Base-by-base conservation (phyloP, 2,888 invertebrate species). In the Leucophora obtusa region DNA sequence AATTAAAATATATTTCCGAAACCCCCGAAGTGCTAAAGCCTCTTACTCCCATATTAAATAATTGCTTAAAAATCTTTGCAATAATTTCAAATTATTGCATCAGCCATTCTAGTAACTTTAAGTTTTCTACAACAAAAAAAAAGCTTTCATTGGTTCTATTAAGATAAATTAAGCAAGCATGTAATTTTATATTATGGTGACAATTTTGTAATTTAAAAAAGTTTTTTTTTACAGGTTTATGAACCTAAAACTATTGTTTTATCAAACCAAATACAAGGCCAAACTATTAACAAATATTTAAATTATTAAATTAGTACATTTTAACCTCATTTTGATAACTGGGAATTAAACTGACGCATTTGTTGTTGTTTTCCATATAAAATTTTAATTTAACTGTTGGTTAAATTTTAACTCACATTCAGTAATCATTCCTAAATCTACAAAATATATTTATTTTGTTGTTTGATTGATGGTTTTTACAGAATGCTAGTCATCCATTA, bases 21-120 rank as follows among this genome's bases (percentile, higher is more conserved):
- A 38, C 2, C 2, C 3, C 38, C 0, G 11, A 8, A 38, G 11
- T 38, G 11, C 14, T 38, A 38, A 38, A 8, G 11, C 11, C 38
- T 4, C 2, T 38, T 11, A 3, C 38, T 1, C 11, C 2, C 38
- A 38, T 38, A 38, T 38, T 11, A 28, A 28, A 28, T 6, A 6
- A 28, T 6, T 28, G 6, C 43, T 7, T n/a, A 47, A 14, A 47
- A 14, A 47, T 43, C 14, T 70, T 58, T 51, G 50, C 10, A 76
- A 69, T 28, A 54, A 18, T 62, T 43, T 28, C 1, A 56, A 56
- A 78, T 56, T 73, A 78, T 78, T 78, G 56, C 78, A 73, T 73
- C 78, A 78, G 73, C 78, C 56, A 78, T 73, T 66, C 58, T 68
- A 53, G n/a, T 35, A 60, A 54, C 66, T 65, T 51, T 24, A 47